A percentile compares a stretch with the other conserved stretches of the same genome.
Evolutionary conservation across 2,113 vertebrate species (phyloP).

Genomic region (Sylvilagus bachmani): DNA sequence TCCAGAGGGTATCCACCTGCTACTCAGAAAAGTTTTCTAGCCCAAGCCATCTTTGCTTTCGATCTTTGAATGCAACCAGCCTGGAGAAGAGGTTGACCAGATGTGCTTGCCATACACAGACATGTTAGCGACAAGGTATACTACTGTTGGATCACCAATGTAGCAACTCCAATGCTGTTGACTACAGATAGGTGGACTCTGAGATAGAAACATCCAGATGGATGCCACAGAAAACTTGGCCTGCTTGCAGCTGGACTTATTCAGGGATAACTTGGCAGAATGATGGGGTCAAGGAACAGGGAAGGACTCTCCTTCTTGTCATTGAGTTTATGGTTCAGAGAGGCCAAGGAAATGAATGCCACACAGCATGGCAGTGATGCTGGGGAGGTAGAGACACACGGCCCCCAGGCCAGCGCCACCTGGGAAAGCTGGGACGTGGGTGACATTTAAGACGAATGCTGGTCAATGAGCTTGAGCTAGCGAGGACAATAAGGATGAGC

Average conservation of each 20-base stretch:
- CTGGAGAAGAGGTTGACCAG: background rate
- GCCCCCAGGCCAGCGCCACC: too few species aligned
- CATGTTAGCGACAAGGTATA: background rate
- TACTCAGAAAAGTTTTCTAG: conserved; percentile 41
- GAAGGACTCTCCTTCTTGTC: background rate
- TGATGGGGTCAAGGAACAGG: background rate
- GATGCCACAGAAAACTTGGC: background rate
- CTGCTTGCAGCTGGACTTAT: background rate
- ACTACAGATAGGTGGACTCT: background rate
- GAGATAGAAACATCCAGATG: background rate
- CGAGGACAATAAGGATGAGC: background rate
- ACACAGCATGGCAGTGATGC: rapidly evolving
- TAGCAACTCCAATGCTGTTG: background rate
- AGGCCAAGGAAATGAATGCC: background rate
- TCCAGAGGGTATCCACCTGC: conserved; percentile 39
- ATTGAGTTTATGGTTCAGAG: background rate
- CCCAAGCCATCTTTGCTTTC: background rate
- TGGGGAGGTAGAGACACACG: background rate
- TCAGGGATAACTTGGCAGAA: background rate
- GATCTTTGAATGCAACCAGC: background rate
- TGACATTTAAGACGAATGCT: background rate
- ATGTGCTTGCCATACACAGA: background rate
- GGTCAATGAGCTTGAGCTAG: background rate
- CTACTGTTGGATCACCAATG: background rate
- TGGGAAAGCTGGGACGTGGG: background rate